Conservation (phyloP, 1,140 invertebrate species). For the Melanaphis sacchari region DNA sequence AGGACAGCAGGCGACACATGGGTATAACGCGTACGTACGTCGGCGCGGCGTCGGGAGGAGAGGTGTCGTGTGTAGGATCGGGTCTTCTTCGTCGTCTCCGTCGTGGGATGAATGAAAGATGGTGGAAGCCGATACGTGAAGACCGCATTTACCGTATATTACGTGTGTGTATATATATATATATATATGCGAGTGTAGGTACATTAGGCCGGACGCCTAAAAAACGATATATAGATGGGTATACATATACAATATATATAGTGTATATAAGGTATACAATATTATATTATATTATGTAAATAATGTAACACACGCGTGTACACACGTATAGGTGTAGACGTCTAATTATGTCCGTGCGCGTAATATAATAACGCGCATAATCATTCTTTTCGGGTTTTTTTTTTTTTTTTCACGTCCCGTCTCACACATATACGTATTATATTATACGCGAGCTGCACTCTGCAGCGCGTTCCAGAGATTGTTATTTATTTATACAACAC, state of each 20-base stretch:
- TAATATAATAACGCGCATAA: conserved; percentile 29
- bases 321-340: not conserved
- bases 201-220: not conserved
- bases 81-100: not conserved
- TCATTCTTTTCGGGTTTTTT: not conserved
- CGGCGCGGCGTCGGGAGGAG: not conserved
- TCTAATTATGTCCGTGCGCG: conserved; percentile 38
- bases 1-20: too few relatives aligned
- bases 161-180: too few relatives aligned
- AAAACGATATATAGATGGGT: not conserved
- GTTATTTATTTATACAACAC: conserved; percentile 21
- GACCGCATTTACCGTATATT: not conserved
- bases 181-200: too few relatives aligned
- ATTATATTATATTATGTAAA: not conserved
- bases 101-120: conserved; percentile 56
- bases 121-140: conserved; percentile 10
- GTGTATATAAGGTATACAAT: not conserved
- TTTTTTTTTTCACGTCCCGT: not conserved
- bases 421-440: not conserved
- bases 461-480: not conserved
- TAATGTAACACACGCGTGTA: not conserved
- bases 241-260: not conserved
- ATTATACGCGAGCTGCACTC: not conserved
- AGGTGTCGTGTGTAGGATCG: not conserved
- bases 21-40: too few relatives aligned